phyloP scores from a whole-genome alignment of 2,888 invertebrate species.

The Cremastinae sp. region DNA sequence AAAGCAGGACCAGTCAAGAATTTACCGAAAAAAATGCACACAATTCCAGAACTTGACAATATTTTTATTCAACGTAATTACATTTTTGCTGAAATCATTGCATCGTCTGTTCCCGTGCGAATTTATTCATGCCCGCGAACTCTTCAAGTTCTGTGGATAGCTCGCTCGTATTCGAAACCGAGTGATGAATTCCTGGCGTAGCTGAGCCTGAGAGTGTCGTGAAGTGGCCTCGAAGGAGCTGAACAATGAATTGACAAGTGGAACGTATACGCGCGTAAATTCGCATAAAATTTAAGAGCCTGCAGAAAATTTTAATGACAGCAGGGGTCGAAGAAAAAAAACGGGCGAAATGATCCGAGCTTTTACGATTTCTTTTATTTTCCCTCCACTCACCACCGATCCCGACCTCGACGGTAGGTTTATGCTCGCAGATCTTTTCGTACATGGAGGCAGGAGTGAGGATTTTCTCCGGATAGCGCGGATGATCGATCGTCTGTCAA shows the following conservation, averaged over 20 bases:
- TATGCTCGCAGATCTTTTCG: slow-evolving; percentile 44
- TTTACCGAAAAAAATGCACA: too few relatives aligned
- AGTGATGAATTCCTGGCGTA: slow-evolving; percentile 37
- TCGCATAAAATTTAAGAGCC: slow-evolving; percentile 12
- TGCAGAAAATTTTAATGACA: slow-evolving; percentile 16
- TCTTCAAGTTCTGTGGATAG: slow-evolving; percentile 42
- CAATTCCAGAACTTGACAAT: too few relatives aligned
- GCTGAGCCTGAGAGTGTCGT: slow-evolving; percentile 34
- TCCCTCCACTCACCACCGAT: slow-evolving; percentile 51
- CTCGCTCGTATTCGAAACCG: slow-evolving; percentile 44
- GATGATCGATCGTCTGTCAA: slow-evolving; percentile 30
- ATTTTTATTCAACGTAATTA: too few relatives aligned
- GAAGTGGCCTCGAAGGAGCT: slow-evolving; percentile 54
- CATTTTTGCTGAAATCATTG: background rate
- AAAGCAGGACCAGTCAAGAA: too few relatives aligned
- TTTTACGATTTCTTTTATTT: slow-evolving; percentile 16
- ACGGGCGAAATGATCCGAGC: slow-evolving; percentile 4
- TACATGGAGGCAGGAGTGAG: slow-evolving; percentile 48
- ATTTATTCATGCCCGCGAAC: slow-evolving; percentile 3
- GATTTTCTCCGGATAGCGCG: slow-evolving; percentile 16
- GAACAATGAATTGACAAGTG: slow-evolving; percentile 43
- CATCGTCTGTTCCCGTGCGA: background rate
- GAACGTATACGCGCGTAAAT: background rate
- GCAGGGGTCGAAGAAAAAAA: background rate
- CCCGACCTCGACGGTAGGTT: slow-evolving; percentile 49